Percentiles rank a stretch among this genome's conserved stretches.
These are phyloP conservation scores for Tetramorium parvispinum DNA, from an alignment of 1,140 invertebrate genomes.

Conservation along the genomic window DNA sequence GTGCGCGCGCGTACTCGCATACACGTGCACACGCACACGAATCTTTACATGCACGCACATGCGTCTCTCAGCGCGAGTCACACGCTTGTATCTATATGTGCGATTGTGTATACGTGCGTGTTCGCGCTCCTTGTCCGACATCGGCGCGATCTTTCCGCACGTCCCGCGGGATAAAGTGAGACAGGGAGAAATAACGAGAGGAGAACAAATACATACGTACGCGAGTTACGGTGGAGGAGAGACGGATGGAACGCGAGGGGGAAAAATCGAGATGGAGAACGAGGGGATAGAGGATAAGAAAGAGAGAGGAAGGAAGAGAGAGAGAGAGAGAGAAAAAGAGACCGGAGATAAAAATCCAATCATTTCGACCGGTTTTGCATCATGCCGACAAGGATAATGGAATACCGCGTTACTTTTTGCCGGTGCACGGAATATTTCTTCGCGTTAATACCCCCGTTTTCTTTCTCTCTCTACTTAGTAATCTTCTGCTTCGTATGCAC, in stretches of 20 bases:
- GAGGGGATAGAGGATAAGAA: slow-evolving; percentile 28
- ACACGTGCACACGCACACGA: slow-evolving; percentile 48
- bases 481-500: slow-evolving; percentile 24
- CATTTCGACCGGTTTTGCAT: slow-evolving; percentile 84
- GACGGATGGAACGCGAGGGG: slow-evolving; percentile 16
- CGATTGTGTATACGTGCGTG: slow-evolving; percentile 3
- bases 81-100: neutral
- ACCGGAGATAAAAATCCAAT: slow-evolving; percentile 83
- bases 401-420: slow-evolving; percentile 83
- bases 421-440: slow-evolving; percentile 81
- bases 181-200: slow-evolving; percentile 33
- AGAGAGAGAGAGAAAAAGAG: slow-evolving; percentile 57
- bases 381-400: slow-evolving; percentile 81
- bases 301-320: slow-evolving; percentile 51
- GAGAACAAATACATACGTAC: slow-evolving; percentile 8
- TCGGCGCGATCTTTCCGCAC: slow-evolving; percentile 29
- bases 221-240: slow-evolving; percentile 33
- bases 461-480: slow-evolving; percentile 61
- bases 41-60: slow-evolving; percentile 47
- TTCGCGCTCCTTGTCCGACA: slow-evolving; percentile 33
- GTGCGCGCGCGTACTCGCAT: slow-evolving; percentile 17
- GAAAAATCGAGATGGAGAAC: slow-evolving; percentile 47
- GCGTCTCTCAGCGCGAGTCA: slow-evolving; percentile 52
- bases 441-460: slow-evolving; percentile 78
- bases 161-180: slow-evolving; percentile 39